These are phyloP conservation scores for Zaprionus obscuricornis DNA, from an alignment of 2,888 invertebrate genomes.

Conservation along the genomic window DNA sequence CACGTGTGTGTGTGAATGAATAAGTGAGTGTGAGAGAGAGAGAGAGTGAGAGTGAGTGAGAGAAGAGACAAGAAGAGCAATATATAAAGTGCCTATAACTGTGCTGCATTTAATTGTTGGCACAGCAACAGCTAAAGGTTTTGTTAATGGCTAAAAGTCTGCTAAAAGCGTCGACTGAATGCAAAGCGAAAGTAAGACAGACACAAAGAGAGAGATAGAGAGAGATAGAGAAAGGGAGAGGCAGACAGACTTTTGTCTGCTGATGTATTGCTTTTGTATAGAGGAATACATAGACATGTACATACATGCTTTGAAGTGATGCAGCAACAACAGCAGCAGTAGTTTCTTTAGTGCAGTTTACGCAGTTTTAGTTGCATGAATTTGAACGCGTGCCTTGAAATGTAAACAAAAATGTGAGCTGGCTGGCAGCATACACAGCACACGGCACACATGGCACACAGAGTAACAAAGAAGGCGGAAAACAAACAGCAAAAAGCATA, in stretches of 20 bases:
- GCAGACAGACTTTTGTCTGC: too few relatives aligned
- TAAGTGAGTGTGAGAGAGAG: background rate
- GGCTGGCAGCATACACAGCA: too few relatives aligned
- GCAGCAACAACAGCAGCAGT: background rate
- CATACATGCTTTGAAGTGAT: too few relatives aligned
- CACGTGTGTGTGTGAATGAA: too few relatives aligned
- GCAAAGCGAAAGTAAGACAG: constrained; percentile 6
- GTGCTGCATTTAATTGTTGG: constrained; percentile 50
- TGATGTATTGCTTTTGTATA: too few relatives aligned
- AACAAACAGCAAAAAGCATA: constrained; percentile 35
- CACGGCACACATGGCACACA: too few relatives aligned
- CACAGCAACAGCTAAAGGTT: constrained; percentile 5
- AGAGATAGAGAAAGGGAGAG: background rate
- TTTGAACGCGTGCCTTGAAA: constrained; percentile 28
- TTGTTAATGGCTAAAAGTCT: constrained; percentile 26
- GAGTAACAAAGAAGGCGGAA: constrained; percentile 40
- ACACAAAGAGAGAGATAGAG: background rate
- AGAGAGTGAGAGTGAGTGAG: background rate
- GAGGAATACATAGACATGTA: too few relatives aligned
- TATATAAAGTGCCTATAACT: constrained; percentile 37
- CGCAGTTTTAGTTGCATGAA: constrained; percentile 21
- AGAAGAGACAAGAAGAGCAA: background rate
- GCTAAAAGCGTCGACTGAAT: constrained; percentile 3
- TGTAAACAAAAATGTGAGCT: constrained; percentile 45
- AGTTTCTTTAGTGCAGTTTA: constrained; percentile 1